Percentiles rank a stretch among this genome's conserved stretches.
Conservation (phyloP, 2,888 invertebrate genomes). For the Ormyrus labotus region DNA sequence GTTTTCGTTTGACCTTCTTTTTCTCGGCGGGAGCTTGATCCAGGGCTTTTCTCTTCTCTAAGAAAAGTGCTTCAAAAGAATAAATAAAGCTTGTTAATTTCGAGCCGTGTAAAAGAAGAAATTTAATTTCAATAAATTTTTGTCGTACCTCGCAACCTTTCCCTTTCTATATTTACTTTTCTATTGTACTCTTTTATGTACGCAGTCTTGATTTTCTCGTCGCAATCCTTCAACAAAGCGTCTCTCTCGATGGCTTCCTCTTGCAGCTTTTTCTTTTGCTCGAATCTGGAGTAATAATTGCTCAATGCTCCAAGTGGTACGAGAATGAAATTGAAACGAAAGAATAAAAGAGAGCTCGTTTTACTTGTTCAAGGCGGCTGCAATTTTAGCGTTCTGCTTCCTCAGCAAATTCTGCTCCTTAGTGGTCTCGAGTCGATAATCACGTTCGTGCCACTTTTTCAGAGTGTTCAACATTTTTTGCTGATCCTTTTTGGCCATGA, state of each 20-base stretch:
- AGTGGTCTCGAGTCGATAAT: slow-evolving; percentile 2
- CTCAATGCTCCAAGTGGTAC: neutral
- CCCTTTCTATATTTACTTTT: neutral
- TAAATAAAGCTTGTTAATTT: too few relatives aligned
- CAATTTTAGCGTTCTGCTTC: neutral
- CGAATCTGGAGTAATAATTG: slow-evolving; percentile 25
- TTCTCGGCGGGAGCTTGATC: too few relatives aligned
- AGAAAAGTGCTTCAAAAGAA: too few relatives aligned
- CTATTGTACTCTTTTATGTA: slow-evolving; percentile 22
- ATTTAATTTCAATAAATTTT: too few relatives aligned
- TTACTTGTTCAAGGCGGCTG: slow-evolving; percentile 25
- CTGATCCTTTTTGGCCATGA: slow-evolving; percentile 36
- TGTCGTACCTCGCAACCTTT: too few relatives aligned
- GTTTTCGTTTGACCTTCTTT: too few relatives aligned
- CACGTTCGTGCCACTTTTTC: slow-evolving; percentile 41
- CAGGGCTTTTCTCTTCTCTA: too few relatives aligned
- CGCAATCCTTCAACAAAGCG: slow-evolving; percentile 13
- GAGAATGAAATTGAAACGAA: neutral
- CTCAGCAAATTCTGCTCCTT: slow-evolving; percentile 1
- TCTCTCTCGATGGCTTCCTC: slow-evolving; percentile 32
- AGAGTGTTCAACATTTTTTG: slow-evolving; percentile 40
- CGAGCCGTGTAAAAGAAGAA: too few relatives aligned
- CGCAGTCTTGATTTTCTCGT: slow-evolving; percentile 21
- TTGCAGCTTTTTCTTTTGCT: slow-evolving; percentile 34
- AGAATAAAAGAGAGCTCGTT: neutral